Percentiles rank a stretch among this genome's conserved stretches.
Conservation (phyloP, 2,888 invertebrate species). For the Pterostichus niger region DNA sequence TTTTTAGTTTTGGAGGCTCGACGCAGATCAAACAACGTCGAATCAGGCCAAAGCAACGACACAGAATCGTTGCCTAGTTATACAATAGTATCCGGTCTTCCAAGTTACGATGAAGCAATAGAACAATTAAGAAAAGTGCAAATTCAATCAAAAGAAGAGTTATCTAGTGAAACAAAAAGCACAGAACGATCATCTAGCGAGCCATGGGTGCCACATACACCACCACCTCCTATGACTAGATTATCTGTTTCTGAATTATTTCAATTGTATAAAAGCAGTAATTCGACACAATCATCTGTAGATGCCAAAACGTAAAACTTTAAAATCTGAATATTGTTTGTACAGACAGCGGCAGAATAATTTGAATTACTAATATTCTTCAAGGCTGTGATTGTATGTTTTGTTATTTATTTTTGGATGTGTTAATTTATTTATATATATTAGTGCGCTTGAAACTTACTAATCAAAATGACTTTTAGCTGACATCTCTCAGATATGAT, state of each 20-base stretch:
- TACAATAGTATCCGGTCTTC: slow-evolving; percentile 83
- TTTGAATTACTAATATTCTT: slow-evolving; percentile 54
- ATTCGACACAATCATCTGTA: slow-evolving; percentile 18
- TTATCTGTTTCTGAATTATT: slow-evolving; percentile 75
- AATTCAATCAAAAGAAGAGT: slow-evolving; percentile 70
- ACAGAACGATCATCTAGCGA: slow-evolving; percentile 67
- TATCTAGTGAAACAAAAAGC: slow-evolving; percentile 65
- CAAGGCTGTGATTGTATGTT: slow-evolving; percentile 57
- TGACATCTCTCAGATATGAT: slow-evolving; percentile 10
- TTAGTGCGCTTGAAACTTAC: slow-evolving; percentile 14
- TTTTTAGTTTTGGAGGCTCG: slow-evolving; percentile 77
- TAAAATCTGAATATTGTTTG: slow-evolving; percentile 16
- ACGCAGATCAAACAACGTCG: slow-evolving; percentile 71
- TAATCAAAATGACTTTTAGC: slow-evolving; percentile 23
- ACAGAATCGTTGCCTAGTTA: slow-evolving; percentile 81
- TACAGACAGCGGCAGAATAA: slow-evolving; percentile 43
- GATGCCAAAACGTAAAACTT: slow-evolving; percentile 50
- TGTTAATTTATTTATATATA: slow-evolving; percentile 59
- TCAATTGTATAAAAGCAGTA: slow-evolving; percentile 72
- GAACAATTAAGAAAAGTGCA: slow-evolving; percentile 79
- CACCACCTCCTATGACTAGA: slow-evolving; percentile 71
- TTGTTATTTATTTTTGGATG: slow-evolving; percentile 42
- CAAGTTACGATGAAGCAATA: slow-evolving; percentile 82
- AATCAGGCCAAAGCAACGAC: slow-evolving; percentile 73
- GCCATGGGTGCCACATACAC: slow-evolving; percentile 71